Percentiles rank a stretch among this genome's conserved stretches.
Evolutionary conservation across 1,140 invertebrate genomes (phyloP).

Genomic region (Drosophila guanche): DNA sequence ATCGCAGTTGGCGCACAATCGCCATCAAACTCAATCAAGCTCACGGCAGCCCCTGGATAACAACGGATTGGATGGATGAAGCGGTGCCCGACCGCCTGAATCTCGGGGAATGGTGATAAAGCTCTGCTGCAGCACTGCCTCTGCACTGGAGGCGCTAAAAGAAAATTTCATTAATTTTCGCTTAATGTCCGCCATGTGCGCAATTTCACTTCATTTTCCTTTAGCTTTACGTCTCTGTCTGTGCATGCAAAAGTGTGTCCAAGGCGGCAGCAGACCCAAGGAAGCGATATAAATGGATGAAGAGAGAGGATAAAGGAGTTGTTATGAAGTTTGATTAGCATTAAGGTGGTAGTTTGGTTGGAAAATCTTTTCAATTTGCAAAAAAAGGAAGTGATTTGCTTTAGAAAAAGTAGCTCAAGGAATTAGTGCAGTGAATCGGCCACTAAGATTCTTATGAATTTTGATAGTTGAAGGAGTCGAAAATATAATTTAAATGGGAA

Average conservation of each 20-base stretch:
- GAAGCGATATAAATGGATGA: conserved; percentile 9
- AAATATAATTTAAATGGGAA: not conserved
- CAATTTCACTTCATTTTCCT: conserved; percentile 62
- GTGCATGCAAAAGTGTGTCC: conserved; percentile 47
- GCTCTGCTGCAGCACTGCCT: conserved; percentile 17
- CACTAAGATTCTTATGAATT: too few species aligned
- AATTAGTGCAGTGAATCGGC: too few species aligned
- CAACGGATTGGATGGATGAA: conserved; percentile 60
- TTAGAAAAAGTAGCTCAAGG: too few species aligned
- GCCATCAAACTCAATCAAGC: conserved; percentile 77
- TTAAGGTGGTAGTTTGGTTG: conserved; percentile 6
- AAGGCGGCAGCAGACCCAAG: not conserved
- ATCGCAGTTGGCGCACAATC: conserved; percentile 65
- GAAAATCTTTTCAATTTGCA: too few species aligned
- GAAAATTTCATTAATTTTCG: conserved; percentile 78
- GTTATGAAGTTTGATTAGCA: conserved; percentile 36
- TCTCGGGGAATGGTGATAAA: conserved; percentile 31
- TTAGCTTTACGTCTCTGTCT: not conserved
- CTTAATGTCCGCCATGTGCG: conserved; percentile 77
- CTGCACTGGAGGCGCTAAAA: conserved; percentile 32
- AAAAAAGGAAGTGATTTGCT: too few species aligned
- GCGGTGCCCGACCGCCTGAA: conserved; percentile 3
- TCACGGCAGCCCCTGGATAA: conserved; percentile 71
- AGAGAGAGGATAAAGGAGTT: conserved; percentile 12
- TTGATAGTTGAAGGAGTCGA: too few species aligned